Evolutionary conservation across 2,888 invertebrate genomes (phyloP), one percentile per base, ranked within the genome.

Genomic region (Epiblema foenella): DNA sequence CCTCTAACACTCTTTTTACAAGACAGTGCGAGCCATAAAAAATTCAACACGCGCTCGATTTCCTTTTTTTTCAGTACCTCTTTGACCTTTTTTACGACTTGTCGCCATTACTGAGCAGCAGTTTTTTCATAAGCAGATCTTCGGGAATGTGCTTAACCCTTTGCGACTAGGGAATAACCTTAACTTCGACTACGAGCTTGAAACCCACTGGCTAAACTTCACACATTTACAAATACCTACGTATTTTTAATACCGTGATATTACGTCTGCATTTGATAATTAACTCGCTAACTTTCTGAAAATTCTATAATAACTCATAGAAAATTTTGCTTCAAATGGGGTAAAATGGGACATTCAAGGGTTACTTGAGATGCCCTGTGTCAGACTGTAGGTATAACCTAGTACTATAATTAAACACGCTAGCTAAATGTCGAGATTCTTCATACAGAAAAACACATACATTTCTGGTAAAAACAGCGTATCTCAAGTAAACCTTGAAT

Each of bases 1-100:
- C 77, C 78, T 83, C 80, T 83, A 84, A 85, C 83, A 82, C 80
- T 77, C 80, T 79, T 79, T 81, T 83, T 83, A 84, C 84, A 83
- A 84, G 84, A 88, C 83, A 85, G 81, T 81, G 81, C 80, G 76
- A 73, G 80, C 77, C 82, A 87, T 89, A 88, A 88, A 89, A 90
- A 86, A 90, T 87, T 89, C 87, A 88, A 80, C 82, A 85, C 80
- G 80, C 78, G 84, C 83, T 82, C 84, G 82, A 85, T 85, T 33
- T 85, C 82, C 77, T 83, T 86, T 89, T 86, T 60, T 66, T 86
- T 85, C 83, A 85, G 83, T 82, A 82, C 81, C 79, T 63, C 77
- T 78, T 78, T 78, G 78, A 76, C 81, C 77, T 84, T 86, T 88
- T 87, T 85, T 85, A 84, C 81, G 82, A 83, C 80, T 80, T 81